Percentiles rank a stretch among this genome's conserved stretches.
Evolutionary conservation across 2,113 vertebrate genomes (phyloP).

Genomic region (Equus przewalskii): DNA sequence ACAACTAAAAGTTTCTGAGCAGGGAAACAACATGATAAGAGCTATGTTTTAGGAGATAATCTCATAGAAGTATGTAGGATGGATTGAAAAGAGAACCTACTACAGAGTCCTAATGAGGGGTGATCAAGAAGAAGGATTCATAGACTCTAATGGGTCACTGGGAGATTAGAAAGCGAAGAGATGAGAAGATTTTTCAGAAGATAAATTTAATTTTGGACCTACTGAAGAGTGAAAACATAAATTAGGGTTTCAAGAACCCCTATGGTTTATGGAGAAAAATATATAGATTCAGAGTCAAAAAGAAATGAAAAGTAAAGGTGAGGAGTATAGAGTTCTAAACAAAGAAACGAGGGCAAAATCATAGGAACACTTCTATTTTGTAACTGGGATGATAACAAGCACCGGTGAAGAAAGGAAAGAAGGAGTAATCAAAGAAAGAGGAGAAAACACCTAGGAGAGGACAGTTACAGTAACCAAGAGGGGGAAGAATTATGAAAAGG

Average conservation of each 20-base stretch:
- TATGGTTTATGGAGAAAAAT: neutral
- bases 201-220: conserved; percentile 40
- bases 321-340: neutral
- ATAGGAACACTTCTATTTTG: neutral
- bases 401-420: neutral
- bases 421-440: neutral
- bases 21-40: neutral
- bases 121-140: neutral
- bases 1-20: neutral
- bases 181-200: neutral
- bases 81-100: neutral
- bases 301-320: neutral
- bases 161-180: neutral
- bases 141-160: neutral
- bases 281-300: neutral
- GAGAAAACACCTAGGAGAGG: neutral
- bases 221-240: conserved; percentile 37
- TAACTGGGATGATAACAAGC: neutral
- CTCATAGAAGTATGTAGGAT: neutral
- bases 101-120: neutral
- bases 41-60: neutral
- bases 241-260: neutral
- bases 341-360: neutral
- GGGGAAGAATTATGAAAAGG: neutral
- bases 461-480: neutral